These are phyloP conservation scores for Myxocyprinus asiaticus DNA, from an alignment of 2,113 vertebrate species.

Conservation along the genomic window DNA sequence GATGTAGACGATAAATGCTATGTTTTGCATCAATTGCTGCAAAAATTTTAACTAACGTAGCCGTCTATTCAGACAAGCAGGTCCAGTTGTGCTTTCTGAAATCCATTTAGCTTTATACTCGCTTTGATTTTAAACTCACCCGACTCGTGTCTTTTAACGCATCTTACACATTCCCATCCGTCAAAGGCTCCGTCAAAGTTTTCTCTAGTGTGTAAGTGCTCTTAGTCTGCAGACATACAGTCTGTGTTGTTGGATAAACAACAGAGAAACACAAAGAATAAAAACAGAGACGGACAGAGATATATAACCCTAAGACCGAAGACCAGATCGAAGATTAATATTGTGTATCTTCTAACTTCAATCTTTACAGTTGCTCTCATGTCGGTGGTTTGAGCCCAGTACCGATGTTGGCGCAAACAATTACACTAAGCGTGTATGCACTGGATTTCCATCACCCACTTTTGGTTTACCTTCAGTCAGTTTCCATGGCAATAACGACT, in stretches of 20 bases:
- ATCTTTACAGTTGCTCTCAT: neutral
- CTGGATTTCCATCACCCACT: no score
- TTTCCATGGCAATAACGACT: constrained; percentile 66
- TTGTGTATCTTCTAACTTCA: neutral
- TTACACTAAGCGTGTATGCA: no score
- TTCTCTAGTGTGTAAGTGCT: constrained; percentile 2
- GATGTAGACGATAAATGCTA: no score
- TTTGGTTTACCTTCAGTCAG: constrained; percentile 55
- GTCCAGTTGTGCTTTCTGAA: no score
- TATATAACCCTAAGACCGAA: constrained; percentile 6
- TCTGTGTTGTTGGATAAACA: neutral
- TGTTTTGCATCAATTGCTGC: no score
- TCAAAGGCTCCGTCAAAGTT: neutral
- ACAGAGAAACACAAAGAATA: constrained; percentile 2
- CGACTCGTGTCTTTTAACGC: no score
- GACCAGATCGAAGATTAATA: neutral
- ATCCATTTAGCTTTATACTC: neutral
- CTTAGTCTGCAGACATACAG: constrained; percentile 5
- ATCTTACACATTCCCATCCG: no score
- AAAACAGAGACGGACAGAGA: neutral
- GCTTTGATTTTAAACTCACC: no score
- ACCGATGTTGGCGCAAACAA: neutral
- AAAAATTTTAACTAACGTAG: no score
- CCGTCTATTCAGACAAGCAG: neutral
- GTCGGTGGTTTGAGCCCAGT: neutral